Evolutionary conservation across 1,140 invertebrate species (phyloP), one percentile per base, ranked within the genome.

Genomic region (Babylonia areolata): DNA sequence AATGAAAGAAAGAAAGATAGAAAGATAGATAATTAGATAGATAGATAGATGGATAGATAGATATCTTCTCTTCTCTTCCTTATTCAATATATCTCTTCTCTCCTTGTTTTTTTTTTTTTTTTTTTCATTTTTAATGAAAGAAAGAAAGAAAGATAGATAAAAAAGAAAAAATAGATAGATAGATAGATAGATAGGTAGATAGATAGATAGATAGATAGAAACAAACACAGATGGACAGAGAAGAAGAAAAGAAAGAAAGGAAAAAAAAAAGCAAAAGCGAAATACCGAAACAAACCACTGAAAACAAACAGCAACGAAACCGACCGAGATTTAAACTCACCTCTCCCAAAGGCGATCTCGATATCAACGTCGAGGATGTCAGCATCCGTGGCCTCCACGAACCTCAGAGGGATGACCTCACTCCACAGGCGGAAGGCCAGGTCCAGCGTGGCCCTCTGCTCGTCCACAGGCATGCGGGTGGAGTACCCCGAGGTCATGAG

Each of bases 381-480:
- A 31, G 93, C 92, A 6, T 81, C 87, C 0, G 86, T 90, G 85
- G 94, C 93, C 88, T 95, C 94, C 42, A 92, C 86, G 87, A 95
- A 95, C 6, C 91, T 88, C 5, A 94, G 83, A 0, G 95, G 95
- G 75, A 95, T 94, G 6, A 95, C 94, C 89, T 95, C 94, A 78
- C 93, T 93, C 94, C 94, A 95, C 94, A 95, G 95, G 73, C 94
- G 89, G 89, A 95, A 95, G 33, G 95, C 94, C 40, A 95, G 89
- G 64, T 93, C 91, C 31, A 95, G 89, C 20, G 92, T 93, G 11
- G 94, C 92, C 81, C 94, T 88, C 89, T 95, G 94, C 35, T 93
- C 92, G 71, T 93, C 93, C 15, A 93, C 90, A 2, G 93, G 93
- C 79, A 95, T 92, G 46, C 93, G 92, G 35, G 92, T 93, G 87